These are phyloP conservation scores for Lordiphosa clarofinis DNA, from an alignment of 1,140 invertebrate genomes.

Conservation along the genomic window DNA sequence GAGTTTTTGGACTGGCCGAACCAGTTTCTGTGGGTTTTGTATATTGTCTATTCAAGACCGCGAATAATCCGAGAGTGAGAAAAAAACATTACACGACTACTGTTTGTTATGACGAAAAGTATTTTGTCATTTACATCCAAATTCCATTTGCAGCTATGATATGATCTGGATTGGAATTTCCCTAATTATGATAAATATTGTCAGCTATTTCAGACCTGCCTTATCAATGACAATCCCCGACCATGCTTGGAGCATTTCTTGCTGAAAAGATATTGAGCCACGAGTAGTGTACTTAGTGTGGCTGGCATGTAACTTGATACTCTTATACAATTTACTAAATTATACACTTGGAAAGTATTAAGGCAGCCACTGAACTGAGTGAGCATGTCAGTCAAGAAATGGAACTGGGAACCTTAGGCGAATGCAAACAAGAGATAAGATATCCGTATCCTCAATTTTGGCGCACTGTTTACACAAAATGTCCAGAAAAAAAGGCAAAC, in stretches of 20 bases:
- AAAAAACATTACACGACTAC: constrained; percentile 68
- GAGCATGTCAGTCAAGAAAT: constrained; percentile 24
- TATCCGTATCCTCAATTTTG: constrained; percentile 72
- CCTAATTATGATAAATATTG: background rate
- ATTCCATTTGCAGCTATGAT: constrained; percentile 46
- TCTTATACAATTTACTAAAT: constrained; percentile 77
- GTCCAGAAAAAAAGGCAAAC: constrained; percentile 56
- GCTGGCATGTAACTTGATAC: constrained; percentile 66
- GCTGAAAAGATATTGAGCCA: constrained; percentile 50
- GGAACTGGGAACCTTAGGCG: constrained; percentile 58
- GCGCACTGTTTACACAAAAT: constrained; percentile 66
- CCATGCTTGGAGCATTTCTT: constrained; percentile 41
- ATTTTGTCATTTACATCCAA: constrained; percentile 60
- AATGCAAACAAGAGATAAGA: constrained; percentile 77
- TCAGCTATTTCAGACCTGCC: too few relatives aligned
- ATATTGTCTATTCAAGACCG: constrained; percentile 12
- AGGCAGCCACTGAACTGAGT: constrained; percentile 36
- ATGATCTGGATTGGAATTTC: background rate
- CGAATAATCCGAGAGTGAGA: constrained; percentile 50
- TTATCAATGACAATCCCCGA: background rate
- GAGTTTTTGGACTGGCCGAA: constrained; percentile 24
- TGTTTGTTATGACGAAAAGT: constrained; percentile 56
- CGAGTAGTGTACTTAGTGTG: background rate
- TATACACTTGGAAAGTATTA: constrained; percentile 77
- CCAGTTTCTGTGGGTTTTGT: constrained; percentile 24